Evolutionary conservation across 1,140 invertebrate genomes (phyloP).

Genomic region (Helicoverpa armigera): DNA sequence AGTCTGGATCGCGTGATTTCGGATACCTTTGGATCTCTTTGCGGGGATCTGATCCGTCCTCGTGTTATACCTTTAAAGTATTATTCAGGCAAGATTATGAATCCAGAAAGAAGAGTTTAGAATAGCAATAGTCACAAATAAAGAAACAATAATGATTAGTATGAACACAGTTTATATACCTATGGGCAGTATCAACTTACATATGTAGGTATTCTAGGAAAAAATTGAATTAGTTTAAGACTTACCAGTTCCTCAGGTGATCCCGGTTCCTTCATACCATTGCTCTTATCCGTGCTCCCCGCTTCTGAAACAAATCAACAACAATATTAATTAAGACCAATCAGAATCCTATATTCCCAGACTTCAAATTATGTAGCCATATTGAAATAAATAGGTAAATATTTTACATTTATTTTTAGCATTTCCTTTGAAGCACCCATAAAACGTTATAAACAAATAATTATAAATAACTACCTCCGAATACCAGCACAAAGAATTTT

Average conservation of each 20-base stretch:
- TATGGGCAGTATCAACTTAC: too few relatives aligned
- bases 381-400: too few relatives aligned
- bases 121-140: too few relatives aligned
- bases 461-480: neutral
- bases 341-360: neutral
- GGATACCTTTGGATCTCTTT: constrained; percentile 41
- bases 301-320: constrained; percentile 85
- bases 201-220: too few relatives aligned
- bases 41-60: constrained; percentile 7
- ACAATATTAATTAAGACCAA: neutral
- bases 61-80: neutral
- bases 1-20: constrained; percentile 40
- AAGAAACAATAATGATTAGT: too few relatives aligned
- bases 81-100: neutral
- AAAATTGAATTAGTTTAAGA: constrained; percentile 32
- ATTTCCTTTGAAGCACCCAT: neutral
- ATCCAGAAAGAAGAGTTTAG: too few relatives aligned
- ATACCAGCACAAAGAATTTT: neutral
- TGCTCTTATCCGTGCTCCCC: constrained; percentile 88
- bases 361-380: neutral
- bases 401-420: too few relatives aligned
- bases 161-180: too few relatives aligned
- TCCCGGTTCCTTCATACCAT: constrained; percentile 91
- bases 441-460: neutral
- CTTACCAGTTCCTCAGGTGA: constrained; percentile 89